These are phyloP conservation scores for Maniola jurtina DNA, from an alignment of 1,140 invertebrate species.

Conservation along the genomic window DNA sequence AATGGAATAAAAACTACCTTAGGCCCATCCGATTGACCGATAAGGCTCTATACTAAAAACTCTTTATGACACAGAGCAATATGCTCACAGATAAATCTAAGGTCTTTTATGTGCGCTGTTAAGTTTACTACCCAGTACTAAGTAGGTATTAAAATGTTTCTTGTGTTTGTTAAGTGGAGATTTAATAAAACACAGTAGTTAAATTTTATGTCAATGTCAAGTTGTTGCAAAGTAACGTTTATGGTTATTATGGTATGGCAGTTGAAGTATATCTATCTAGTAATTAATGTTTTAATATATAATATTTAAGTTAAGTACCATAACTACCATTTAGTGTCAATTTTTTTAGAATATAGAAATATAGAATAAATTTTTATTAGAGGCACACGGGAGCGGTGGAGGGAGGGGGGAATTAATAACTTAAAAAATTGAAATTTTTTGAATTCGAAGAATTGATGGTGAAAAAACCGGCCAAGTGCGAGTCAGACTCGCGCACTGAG, in stretches of 20 bases:
- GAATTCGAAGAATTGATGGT: no score
- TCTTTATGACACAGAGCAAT: slow-evolving; percentile 12
- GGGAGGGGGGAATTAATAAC: no score
- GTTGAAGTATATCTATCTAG: not conserved
- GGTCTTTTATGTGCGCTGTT: slow-evolving; percentile 3
- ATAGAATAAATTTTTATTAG: no score
- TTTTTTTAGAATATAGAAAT: no score
- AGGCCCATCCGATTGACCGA: slow-evolving; percentile 8
- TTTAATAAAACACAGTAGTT: slow-evolving; percentile 10
- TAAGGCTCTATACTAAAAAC: slow-evolving; percentile 8
- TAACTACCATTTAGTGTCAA: no score
- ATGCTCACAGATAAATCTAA: slow-evolving; percentile 13
- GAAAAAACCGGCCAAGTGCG: no score
- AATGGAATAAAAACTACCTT: not conserved
- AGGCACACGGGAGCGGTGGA: no score
- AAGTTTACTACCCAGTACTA: slow-evolving; percentile 8
- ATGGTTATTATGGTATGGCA: not conserved
- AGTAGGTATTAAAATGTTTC: slow-evolving; percentile 8
- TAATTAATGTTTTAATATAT: no score
- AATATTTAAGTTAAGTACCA: no score
- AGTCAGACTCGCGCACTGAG: no score
- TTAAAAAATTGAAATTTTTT: no score
- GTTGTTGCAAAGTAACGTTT: slow-evolving; percentile 1
- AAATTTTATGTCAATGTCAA: slow-evolving; percentile 6
- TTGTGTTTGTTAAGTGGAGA: not conserved